These are phyloP conservation scores for Platysternon megacephalum DNA, from an alignment of 2,113 vertebrate genomes.

Conservation along the genomic window DNA sequence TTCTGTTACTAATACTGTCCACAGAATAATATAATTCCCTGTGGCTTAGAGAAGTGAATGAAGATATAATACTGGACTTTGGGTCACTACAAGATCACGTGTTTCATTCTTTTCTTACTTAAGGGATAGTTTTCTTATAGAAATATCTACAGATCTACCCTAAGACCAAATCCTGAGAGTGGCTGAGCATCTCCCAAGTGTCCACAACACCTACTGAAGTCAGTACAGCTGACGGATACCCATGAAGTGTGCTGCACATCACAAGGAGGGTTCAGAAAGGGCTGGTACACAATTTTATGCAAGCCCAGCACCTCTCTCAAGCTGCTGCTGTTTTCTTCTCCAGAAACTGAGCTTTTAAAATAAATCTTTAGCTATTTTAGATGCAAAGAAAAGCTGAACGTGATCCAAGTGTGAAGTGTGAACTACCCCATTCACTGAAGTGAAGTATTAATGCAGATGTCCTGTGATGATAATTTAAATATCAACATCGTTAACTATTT, in stretches of 20 bases:
- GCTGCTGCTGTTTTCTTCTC: not conserved
- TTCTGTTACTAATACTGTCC: not conserved
- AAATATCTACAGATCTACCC: not conserved
- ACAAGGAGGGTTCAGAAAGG: not conserved
- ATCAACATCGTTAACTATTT: not conserved
- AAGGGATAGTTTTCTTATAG: not conserved
- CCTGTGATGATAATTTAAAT: too few species aligned
- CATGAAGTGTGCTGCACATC: not conserved
- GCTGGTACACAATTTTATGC: not conserved
- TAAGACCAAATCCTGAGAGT: rapidly evolving
- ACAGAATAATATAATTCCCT: not conserved
- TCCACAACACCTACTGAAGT: not conserved
- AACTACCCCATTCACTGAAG: not conserved
- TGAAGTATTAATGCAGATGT: not conserved
- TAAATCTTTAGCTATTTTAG: not conserved
- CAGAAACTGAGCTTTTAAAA: not conserved
- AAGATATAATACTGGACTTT: not conserved
- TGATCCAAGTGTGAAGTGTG: not conserved
- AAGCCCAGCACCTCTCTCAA: not conserved
- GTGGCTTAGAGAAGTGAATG: not conserved
- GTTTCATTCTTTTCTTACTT: not conserved
- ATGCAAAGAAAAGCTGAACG: not conserved
- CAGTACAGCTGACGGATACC: not conserved
- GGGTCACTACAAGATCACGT: not conserved
- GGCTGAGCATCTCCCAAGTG: not conserved